A percentile compares a stretch with the other conserved stretches of the same genome.
These are phyloP conservation scores for Bursaphelenchus mucronatus DNA, from an alignment of 1,140 invertebrate species.

Conservation along the genomic window DNA sequence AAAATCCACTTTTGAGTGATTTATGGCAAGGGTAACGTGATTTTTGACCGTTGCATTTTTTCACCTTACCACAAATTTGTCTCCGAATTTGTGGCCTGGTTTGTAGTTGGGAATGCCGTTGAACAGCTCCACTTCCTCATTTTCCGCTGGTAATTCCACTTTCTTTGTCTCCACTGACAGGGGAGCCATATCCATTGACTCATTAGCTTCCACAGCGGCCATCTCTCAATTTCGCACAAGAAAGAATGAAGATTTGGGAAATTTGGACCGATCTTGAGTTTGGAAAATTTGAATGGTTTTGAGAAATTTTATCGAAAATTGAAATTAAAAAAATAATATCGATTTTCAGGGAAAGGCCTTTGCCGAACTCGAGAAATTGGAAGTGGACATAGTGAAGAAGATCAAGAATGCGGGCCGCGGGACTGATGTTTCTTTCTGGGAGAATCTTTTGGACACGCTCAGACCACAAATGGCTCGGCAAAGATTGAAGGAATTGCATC, in stretches of 20 bases:
- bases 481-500: constrained; percentile 81
- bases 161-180: no score
- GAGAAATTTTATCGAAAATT: no score
- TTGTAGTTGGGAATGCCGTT: constrained; percentile 7
- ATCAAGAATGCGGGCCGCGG: constrained; percentile 77
- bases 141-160: no score
- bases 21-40: no score
- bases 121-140: background rate
- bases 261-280: constrained; percentile 49
- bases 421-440: constrained; percentile 93
- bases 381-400: constrained; percentile 82
- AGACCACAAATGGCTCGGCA: constrained; percentile 92
- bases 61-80: background rate
- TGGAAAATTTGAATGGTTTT: background rate
- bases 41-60: no score
- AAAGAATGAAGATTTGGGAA: background rate
- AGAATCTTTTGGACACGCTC: constrained; percentile 82
- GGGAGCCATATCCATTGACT: constrained; percentile 6
- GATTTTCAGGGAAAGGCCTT: constrained; percentile 74
- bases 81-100: background rate
- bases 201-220: background rate
- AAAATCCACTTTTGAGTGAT: background rate
- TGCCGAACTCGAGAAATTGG: constrained; percentile 64
- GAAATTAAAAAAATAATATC: background rate
- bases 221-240: background rate